phyloP scores from a whole-genome alignment of 2,113 vertebrate species.

The Elaphurus davidianus region DNA sequence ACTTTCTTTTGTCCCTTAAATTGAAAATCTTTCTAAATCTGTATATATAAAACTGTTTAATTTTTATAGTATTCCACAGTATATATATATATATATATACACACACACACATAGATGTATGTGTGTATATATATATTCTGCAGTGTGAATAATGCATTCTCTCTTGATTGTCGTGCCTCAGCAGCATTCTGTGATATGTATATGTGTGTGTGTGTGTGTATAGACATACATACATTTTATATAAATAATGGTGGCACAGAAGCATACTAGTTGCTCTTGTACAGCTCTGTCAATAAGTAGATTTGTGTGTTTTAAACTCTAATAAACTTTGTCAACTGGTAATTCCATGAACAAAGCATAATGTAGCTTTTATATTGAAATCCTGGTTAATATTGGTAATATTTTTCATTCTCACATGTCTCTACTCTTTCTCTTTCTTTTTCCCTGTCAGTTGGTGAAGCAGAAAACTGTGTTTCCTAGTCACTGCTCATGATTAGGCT shows the following conservation, averaged over 20 bases:
- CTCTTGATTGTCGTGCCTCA: not conserved
- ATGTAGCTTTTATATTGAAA: not conserved
- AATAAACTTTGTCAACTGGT: not conserved
- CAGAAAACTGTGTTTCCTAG: not conserved
- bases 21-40: not conserved
- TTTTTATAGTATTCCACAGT: not conserved
- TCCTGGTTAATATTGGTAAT: not conserved
- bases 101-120: too few species aligned
- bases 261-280: not conserved
- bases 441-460: not conserved
- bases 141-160: not conserved
- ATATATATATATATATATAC: too few species aligned
- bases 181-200: not conserved
- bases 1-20: not conserved
- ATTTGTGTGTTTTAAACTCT: not conserved
- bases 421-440: not conserved
- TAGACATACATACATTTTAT: not conserved
- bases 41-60: not conserved
- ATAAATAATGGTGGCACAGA: not conserved
- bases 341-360: not conserved
- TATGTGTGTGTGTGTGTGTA: not conserved
- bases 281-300: not conserved
- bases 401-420: not conserved
- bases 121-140: not conserved
- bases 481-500: not conserved